Evolutionary conservation across 35 echinoderm and acorn worm genomes (phyloP).

Genomic region (Ophioderma brevispina): DNA sequence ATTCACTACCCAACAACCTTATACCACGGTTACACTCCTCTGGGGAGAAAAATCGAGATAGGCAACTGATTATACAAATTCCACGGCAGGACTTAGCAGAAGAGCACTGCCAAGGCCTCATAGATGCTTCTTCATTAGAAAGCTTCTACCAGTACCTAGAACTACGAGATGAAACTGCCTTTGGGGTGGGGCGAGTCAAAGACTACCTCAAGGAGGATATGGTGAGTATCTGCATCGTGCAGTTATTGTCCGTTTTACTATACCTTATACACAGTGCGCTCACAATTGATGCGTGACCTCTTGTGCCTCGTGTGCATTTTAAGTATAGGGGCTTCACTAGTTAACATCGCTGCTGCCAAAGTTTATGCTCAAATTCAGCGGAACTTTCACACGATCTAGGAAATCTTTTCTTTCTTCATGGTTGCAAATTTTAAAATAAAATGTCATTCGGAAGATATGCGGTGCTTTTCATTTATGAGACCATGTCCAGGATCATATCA

Average conservation of each 20-base stretch:
- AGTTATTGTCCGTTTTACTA: no score
- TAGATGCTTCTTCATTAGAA: conserved; percentile 71
- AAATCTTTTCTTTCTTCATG: no score
- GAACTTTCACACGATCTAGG: conserved; percentile 43
- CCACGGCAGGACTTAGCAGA: conserved; percentile 89
- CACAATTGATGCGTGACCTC: neutral
- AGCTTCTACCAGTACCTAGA: conserved; percentile 93
- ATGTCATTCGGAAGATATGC: no score
- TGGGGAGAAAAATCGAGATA: conserved; percentile 89
- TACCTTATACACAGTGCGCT: no score
- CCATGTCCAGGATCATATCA: no score
- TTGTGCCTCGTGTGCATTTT: neutral
- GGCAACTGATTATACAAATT: conserved; percentile 94
- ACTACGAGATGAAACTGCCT: conserved; percentile 84
- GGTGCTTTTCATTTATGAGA: no score
- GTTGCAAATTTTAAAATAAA: no score
- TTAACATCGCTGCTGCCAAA: conserved; percentile 24
- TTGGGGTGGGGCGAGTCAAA: conserved; percentile 82
- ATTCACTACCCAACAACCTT: conserved; percentile 89
- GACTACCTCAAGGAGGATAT: conserved; percentile 91
- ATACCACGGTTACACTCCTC: conserved; percentile 92
- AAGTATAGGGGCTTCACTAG: no score
- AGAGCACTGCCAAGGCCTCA: conserved; percentile 80
- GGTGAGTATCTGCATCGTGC: conserved; percentile 54
- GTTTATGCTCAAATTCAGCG: conserved; percentile 94